These are phyloP conservation scores for Andrena marginata DNA, from an alignment of 2,888 invertebrate genomes.

Conservation along the genomic window DNA sequence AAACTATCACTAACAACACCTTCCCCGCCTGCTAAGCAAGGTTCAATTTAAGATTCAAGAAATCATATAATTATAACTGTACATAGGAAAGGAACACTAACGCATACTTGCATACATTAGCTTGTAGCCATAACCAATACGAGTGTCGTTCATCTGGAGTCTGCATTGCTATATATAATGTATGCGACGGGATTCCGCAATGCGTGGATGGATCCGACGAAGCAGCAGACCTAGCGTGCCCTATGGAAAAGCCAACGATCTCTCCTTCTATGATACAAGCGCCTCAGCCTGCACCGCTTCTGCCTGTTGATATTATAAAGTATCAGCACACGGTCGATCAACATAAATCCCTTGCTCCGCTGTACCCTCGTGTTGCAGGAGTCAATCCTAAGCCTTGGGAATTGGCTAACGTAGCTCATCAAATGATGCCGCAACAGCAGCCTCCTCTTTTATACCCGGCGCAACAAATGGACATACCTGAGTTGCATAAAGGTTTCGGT, in stretches of 20 bases:
- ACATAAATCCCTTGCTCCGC: constrained; percentile 74
- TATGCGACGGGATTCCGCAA: constrained; percentile 97
- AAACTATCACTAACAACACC: constrained; percentile 72
- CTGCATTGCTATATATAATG: constrained; percentile 98
- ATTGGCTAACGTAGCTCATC: constrained; percentile 68
- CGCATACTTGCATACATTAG: constrained; percentile 49
- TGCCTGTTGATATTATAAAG: constrained; percentile 71
- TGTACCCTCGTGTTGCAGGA: constrained; percentile 74
- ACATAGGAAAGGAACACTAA: constrained; percentile 13
- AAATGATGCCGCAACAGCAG: constrained; percentile 73
- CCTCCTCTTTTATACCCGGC: constrained; percentile 73
- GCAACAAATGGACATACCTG: constrained; percentile 69
- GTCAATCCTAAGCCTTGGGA: constrained; percentile 76
- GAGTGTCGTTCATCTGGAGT: constrained; percentile 94
- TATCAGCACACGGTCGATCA: constrained; percentile 79
- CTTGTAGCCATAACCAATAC: constrained; percentile 95
- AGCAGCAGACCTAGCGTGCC: constrained; percentile 93
- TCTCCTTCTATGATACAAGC: constrained; percentile 77
- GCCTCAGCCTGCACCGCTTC: constrained; percentile 67
- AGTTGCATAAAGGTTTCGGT: constrained; percentile 73
- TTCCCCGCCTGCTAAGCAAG: constrained; percentile 69
- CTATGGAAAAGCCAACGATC: constrained; percentile 85
- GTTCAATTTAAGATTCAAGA: constrained; percentile 58
- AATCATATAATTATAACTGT: neutral
- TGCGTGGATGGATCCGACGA: constrained; percentile 97